Conservation (phyloP, 2,888 invertebrate genomes). For the Phymatocera aterrima region DNA sequence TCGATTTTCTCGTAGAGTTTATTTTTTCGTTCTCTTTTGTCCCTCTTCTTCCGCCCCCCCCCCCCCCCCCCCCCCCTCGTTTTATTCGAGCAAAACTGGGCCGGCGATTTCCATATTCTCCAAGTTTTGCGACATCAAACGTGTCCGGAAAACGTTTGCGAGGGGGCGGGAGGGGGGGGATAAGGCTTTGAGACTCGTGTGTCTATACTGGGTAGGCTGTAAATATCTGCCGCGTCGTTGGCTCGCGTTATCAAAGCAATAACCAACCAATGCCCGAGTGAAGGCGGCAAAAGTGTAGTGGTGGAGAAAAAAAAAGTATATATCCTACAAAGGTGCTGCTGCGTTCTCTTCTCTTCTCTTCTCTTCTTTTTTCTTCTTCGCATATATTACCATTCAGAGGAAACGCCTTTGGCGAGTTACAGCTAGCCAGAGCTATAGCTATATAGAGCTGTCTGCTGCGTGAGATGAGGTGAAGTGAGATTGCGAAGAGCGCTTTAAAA, state of each 20-base stretch:
- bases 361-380: slow-evolving; percentile 10
- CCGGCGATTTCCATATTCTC: slow-evolving; percentile 29
- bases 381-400: slow-evolving; percentile 37
- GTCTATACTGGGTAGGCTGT: slow-evolving; percentile 10
- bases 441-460: neutral
- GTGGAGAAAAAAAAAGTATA: slow-evolving; percentile 16
- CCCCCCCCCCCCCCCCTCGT: too few species aligned
- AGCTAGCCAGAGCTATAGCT: neutral
- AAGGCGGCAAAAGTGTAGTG: slow-evolving; percentile 10
- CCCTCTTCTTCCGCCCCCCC: too few species aligned
- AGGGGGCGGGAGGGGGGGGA: too few species aligned
- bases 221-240: slow-evolving; percentile 25
- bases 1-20: too few species aligned
- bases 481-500: too few species aligned
- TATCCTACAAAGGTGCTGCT: slow-evolving; percentile 32
- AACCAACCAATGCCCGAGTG: slow-evolving; percentile 38
- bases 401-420: slow-evolving; percentile 23
- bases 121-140: neutral
- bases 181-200: slow-evolving; percentile 15
- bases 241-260: slow-evolving; percentile 35
- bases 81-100: slow-evolving; percentile 19
- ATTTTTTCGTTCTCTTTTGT: too few species aligned
- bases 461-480: neutral
- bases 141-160: neutral
- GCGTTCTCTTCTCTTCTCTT: slow-evolving; percentile 11